Evolutionary conservation across 2,888 invertebrate genomes (phyloP), one percentile per base, ranked within the genome.

Genomic region (Megaustenia siamemsis): DNA sequence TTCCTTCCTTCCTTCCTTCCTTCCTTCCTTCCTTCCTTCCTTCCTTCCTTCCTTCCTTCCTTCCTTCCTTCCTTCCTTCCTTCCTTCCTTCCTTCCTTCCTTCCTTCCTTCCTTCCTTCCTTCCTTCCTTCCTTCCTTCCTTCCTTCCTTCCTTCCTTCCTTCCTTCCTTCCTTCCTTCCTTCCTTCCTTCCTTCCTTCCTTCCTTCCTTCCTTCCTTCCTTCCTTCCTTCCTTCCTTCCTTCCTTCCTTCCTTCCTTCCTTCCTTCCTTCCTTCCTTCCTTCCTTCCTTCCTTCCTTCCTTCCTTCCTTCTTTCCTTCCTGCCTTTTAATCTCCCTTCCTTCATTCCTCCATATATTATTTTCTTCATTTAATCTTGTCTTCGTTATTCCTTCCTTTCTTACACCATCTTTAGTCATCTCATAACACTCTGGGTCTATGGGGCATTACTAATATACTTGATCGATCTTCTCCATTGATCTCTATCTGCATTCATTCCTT

Each of bases 1-100:
- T 56, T 56, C 56, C 56, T 56, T 56, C 56, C 56, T 56, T 56
- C 56, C 56, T 56, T 56, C 56, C 56, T 56, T 56, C 56, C 56
- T 56, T 56, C 56, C 56, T 56, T 56, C 56, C 56, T 56, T 56
- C 56, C 56, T 56, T 56, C 56, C 56, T 56, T 56, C 56, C 56
- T 56, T 56, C 56, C 56, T 56, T 56, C 56, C 56, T 56, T 56
- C 56, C 56, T 56, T 56, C 24, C 56, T 56, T 56, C 56, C 56
- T 56, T 56, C 56, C 56, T 56, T 56, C 56, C 56, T 56, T 56
- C 56, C 56, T 56, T 56, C 56, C 56, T 56, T 56, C 56, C 56
- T 56, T 56, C 56, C 56, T 56, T 56, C 56, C 56, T 56, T 56
- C 56, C 56, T 56, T 56, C 56, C 56, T 56, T 56, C 56, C 56